Percentiles rank a stretch among this genome's conserved stretches.
Evolutionary conservation across 1,140 invertebrate genomes (phyloP).

Genomic region (Drosophila melanica): DNA sequence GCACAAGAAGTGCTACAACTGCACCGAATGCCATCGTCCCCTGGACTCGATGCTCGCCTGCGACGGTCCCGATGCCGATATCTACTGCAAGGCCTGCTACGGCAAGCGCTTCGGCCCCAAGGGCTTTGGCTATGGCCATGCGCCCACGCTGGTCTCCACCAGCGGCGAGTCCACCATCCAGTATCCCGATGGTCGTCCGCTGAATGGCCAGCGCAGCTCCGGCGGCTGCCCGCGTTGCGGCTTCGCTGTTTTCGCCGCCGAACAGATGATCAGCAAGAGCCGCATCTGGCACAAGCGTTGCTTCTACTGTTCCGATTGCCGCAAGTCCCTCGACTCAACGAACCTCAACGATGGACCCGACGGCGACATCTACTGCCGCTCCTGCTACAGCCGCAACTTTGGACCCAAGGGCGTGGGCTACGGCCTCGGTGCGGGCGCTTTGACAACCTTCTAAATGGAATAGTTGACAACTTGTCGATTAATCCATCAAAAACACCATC

Average conservation of each 20-base stretch:
- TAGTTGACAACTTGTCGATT: neutral
- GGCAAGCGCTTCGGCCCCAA: constrained; percentile 95
- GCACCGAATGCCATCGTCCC: constrained; percentile 95
- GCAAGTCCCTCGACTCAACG: constrained; percentile 95
- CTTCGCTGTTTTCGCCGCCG: constrained; percentile 95
- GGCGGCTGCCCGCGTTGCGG: constrained; percentile 93
- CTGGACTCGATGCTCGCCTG: constrained; percentile 96
- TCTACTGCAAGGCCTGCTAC: constrained; percentile 95
- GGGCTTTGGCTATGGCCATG: constrained; percentile 94
- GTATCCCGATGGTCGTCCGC: constrained; percentile 86
- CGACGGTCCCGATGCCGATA: constrained; percentile 94
- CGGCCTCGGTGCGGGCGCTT: constrained; percentile 93
- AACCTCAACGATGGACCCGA: constrained; percentile 96
- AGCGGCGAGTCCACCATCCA: constrained; percentile 89
- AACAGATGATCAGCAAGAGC: constrained; percentile 97
- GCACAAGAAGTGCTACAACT: constrained; percentile 98
- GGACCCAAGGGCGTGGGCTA: constrained; percentile 97
- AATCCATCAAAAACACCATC: constrained; percentile 9
- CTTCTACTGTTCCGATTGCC: constrained; percentile 96
- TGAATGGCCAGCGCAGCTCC: constrained; percentile 85
- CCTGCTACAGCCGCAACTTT: constrained; percentile 96
- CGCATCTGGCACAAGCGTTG: constrained; percentile 97
- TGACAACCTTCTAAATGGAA: constrained; percentile 90
- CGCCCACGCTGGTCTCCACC: constrained; percentile 92
- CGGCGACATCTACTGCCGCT: constrained; percentile 96